Conservation (phyloP, 2,113 vertebrate species). For the Malurus cyaneus region DNA sequence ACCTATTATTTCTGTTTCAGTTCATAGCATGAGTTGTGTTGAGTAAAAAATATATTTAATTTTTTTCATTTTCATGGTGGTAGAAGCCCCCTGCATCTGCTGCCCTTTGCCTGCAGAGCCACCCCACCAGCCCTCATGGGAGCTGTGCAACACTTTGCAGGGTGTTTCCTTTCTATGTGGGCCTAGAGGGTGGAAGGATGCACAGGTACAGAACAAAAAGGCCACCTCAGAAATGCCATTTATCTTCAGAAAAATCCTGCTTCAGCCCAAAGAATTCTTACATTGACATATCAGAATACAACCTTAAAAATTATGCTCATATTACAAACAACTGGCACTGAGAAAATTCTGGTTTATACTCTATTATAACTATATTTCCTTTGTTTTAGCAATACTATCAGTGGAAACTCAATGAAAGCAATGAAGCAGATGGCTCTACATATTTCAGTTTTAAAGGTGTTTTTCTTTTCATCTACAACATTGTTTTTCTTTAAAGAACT, state of each 20-base stretch:
- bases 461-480: neutral
- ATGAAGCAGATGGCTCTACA: neutral
- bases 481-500: neutral
- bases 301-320: neutral
- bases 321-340: neutral
- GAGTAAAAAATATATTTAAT: neutral
- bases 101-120: neutral
- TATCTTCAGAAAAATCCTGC: neutral
- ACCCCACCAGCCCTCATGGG: rapidly evolving
- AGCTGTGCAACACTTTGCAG: neutral
- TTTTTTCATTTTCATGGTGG: neutral
- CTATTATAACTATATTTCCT: neutral
- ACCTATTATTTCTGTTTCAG: neutral
- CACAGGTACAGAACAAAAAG: neutral
- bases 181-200: neutral
- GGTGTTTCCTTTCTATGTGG: rapidly evolving
- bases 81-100: neutral
- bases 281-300: neutral
- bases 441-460: neutral
- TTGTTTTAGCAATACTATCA: neutral
- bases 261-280: rapidly evolving
- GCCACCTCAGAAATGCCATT: neutral
- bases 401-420: neutral
- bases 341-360: neutral
- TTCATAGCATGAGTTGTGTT: neutral